A percentile compares a stretch with the other conserved stretches of the same genome.
phyloP scores from a whole-genome alignment of 2,888 invertebrate genomes.

The Aquatica leii region DNA sequence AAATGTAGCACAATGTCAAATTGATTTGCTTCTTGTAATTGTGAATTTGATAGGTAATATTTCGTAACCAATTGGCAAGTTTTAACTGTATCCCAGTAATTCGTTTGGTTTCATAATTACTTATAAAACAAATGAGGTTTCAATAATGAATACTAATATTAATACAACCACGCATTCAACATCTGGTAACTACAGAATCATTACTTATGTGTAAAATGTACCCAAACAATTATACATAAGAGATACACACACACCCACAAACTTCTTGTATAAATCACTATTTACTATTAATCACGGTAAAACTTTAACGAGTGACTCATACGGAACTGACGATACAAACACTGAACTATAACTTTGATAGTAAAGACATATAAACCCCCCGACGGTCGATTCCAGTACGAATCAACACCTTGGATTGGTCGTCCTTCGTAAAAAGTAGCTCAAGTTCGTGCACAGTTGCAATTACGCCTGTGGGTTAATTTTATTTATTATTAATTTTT shows the following conservation, averaged over 20 bases:
- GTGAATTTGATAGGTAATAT: no score
- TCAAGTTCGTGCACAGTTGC: conserved; percentile 50
- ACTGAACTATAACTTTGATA: conserved; percentile 11
- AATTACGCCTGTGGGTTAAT: neutral
- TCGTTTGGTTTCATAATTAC: no score
- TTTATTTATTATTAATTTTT: neutral
- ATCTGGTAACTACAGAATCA: no score
- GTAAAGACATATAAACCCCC: conserved; percentile 20
- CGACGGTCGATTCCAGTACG: conserved; percentile 23
- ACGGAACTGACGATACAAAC: conserved; percentile 20
- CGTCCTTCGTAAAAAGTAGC: conserved; percentile 54
- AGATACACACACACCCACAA: neutral
- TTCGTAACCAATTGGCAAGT: no score
- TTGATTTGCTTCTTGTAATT: no score
- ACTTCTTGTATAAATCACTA: neutral
- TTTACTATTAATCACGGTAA: neutral
- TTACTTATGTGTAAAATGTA: no score
- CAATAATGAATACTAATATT: no score
- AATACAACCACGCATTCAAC: no score
- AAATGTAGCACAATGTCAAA: no score
- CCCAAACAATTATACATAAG: no score
- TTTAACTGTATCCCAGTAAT: no score
- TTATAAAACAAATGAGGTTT: no score
- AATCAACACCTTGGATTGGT: conserved; percentile 43
- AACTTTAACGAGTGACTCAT: conserved; percentile 11